These are phyloP conservation scores for Hylyphantes graminicola DNA, from an alignment of 1,140 invertebrate species.

Conservation along the genomic window DNA sequence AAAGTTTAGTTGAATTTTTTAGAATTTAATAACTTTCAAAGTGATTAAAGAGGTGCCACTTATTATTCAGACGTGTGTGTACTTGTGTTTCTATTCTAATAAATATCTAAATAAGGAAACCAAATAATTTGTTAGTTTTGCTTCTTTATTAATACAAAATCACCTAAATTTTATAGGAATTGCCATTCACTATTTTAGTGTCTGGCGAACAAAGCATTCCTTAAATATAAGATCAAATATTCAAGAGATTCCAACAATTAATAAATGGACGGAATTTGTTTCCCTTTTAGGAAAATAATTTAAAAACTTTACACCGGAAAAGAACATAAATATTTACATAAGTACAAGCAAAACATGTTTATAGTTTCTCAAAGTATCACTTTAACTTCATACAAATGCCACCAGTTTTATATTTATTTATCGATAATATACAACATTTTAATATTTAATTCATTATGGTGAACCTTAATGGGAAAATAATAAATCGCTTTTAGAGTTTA, in stretches of 20 bases:
- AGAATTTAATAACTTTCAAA: too few species aligned
- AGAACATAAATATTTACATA: constrained; percentile 40
- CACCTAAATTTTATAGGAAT: constrained; percentile 49
- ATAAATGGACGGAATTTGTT: constrained; percentile 49
- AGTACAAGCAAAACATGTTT: constrained; percentile 13
- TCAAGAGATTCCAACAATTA: constrained; percentile 53
- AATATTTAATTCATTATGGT: too few species aligned
- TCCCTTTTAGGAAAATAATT: constrained; percentile 20
- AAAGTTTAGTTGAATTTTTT: too few species aligned
- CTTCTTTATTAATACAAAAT: constrained; percentile 50
- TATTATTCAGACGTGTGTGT: too few species aligned
- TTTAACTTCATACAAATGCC: neutral
- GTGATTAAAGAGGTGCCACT: too few species aligned
- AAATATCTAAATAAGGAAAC: too few species aligned
- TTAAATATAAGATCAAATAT: constrained; percentile 42
- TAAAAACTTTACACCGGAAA: constrained; percentile 39
- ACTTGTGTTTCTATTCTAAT: too few species aligned
- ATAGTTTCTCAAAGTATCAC: constrained; percentile 16
- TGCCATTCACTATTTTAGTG: constrained; percentile 27
- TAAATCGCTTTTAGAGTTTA: too few species aligned
- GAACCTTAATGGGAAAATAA: too few species aligned
- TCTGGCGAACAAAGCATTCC: neutral
- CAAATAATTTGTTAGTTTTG: neutral
- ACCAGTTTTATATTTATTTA: too few species aligned
- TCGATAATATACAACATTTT: too few species aligned